Evolutionary conservation across 2,888 invertebrate species (phyloP), one percentile per base, ranked within the genome.

Genomic region (Pristionchus maxplancki): DNA sequence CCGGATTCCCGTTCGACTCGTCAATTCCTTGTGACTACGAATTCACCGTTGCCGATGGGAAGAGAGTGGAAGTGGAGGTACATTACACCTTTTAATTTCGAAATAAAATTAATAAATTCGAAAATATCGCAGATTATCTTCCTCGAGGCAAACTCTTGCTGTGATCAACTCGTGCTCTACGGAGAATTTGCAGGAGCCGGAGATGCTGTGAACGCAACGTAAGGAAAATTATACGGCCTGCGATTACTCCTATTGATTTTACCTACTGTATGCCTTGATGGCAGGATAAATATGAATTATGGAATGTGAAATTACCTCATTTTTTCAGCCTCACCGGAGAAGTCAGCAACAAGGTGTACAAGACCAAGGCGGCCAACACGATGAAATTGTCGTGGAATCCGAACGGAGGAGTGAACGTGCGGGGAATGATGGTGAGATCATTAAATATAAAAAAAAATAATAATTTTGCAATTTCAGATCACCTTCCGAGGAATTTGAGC

Each of bases 61-160:
- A 78, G 78, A 24, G 44, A 11, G 78, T 78, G n/a, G 78, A 78
- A 78, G 78, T 78, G 28, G 78, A 78, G 78, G 78, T 78, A n/a
- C n/a, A n/a, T n/a, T n/a, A n/a, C n/a, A n/a, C n/a, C n/a, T 71
- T 31, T 37, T 31, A 64, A 67, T 6, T 17, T 64, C 9, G 28
- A n/a, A 24, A 13, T 15, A 58, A n/a, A n/a, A 58, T 15, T 58
- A 64, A 24, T 64, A 3, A 28, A 34, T 15, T 34, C 34, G 8
- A 34, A 34, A 24, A 37, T 3, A 1, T 20, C 20, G 8, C 71
- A 71, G 71, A 8, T 71, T 9, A 37, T 71, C 37, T 37, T 71
- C 37, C 71, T 71, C 20, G 71, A 71, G 24, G 71, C 71, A 5
- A 71, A 71, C 24, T 71, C 71, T 1, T 71, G 71, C 37, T 71